Conservation (phyloP, 2,113 vertebrate genomes). For the Lophochroa leadbeateri region DNA sequence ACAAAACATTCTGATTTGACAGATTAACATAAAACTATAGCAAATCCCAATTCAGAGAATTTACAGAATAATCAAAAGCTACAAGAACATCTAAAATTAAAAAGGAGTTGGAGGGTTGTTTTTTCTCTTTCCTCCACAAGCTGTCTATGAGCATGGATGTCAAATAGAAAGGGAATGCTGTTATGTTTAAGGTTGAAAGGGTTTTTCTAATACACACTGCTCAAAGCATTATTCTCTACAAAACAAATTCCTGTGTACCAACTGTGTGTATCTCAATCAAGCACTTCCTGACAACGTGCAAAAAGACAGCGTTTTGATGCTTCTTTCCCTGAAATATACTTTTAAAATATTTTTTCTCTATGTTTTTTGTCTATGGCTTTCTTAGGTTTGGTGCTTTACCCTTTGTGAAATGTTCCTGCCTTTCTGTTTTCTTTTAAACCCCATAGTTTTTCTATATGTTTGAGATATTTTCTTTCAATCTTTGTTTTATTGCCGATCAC, state of each 20-base stretch:
- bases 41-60: background rate
- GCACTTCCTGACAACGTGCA: conserved; percentile 17
- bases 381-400: background rate
- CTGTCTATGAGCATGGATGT: background rate
- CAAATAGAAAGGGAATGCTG: conserved; percentile 21
- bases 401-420: background rate
- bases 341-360: background rate
- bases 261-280: conserved; percentile 40
- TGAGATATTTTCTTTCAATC: background rate
- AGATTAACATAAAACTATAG: background rate
- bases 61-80: background rate
- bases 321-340: background rate
- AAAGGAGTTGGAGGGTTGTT: background rate
- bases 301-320: conserved; percentile 37
- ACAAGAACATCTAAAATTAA: background rate
- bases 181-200: conserved; percentile 11
- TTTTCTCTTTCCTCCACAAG: background rate
- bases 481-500: background rate
- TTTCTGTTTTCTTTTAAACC: conserved; percentile 18
- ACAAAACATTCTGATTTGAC: background rate
- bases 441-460: background rate
- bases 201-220: background rate
- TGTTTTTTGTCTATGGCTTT: background rate
- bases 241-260: conserved; percentile 28
- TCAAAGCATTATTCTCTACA: conserved; percentile 36